Evolutionary conservation across 2,888 invertebrate species (phyloP).

Genomic region (Petrolisthes manimaculis): DNA sequence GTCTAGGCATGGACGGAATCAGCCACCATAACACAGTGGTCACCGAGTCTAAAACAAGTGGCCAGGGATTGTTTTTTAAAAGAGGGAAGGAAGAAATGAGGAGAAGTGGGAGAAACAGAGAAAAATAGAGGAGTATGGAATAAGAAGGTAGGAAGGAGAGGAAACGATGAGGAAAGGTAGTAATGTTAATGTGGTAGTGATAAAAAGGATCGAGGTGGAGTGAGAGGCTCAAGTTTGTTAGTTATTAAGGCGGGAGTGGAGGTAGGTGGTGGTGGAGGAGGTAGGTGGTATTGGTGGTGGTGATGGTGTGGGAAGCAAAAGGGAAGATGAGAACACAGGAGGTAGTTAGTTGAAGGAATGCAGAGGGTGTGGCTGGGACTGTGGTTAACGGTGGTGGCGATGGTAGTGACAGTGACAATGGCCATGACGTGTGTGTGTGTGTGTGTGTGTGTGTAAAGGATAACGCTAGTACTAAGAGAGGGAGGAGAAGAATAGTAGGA

Average conservation of each 20-base stretch:
- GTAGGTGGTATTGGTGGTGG: too few species aligned
- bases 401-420: too few species aligned
- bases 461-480: too few species aligned
- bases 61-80: background rate
- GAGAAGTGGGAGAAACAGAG: background rate
- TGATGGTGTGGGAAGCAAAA: too few species aligned
- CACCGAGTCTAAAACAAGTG: background rate
- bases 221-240: background rate
- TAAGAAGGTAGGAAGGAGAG: background rate
- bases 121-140: background rate
- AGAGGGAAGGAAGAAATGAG: background rate
- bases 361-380: background rate
- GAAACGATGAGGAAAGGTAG: background rate
- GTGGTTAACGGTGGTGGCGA: too few species aligned
- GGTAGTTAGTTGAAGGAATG: background rate
- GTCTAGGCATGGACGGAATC: background rate
- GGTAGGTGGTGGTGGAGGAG: background rate
- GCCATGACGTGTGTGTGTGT: too few species aligned
- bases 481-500: background rate
- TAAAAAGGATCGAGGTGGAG: background rate
- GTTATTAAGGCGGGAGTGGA: background rate
- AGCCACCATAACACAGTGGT: constrained; percentile 26
- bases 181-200: background rate
- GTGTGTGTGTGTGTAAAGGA: too few species aligned
- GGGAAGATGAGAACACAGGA: background rate